Conservation (phyloP, 2,888 invertebrate species). For the Amiota mariae region DNA sequence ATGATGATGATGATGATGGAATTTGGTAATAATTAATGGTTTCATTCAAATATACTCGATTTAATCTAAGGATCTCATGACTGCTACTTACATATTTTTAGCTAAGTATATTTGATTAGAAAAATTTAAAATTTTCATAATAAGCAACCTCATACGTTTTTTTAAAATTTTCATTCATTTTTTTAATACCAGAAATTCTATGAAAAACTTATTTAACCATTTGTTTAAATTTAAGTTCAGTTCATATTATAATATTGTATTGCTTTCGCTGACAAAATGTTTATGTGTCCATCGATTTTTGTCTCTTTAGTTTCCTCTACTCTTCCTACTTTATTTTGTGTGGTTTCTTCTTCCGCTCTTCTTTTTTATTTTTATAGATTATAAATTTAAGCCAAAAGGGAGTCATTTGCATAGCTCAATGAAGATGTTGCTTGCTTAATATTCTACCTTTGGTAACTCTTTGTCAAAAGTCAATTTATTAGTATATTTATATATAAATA, state of each 20-base stretch:
- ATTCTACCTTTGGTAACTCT: slow-evolving; percentile 5
- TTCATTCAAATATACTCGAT: no score
- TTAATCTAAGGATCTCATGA: no score
- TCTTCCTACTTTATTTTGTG: not conserved
- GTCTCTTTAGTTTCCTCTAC: not conserved
- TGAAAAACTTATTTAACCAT: no score
- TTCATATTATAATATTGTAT: not conserved
- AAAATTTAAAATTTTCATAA: no score
- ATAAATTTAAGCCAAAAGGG: slow-evolving; percentile 21
- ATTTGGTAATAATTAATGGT: no score
- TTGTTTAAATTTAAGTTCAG: no score
- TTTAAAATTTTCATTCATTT: no score
- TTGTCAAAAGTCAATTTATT: slow-evolving; percentile 23
- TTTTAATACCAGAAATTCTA: no score
- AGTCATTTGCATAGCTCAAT: slow-evolving; percentile 16
- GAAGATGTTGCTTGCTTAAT: not conserved
- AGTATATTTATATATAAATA: not conserved
- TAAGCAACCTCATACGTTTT: no score
- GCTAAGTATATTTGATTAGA: no score
- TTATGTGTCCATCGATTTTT: slow-evolving; percentile 25
- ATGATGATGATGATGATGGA: no score
- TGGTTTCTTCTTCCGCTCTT: not conserved
- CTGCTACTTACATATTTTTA: no score
- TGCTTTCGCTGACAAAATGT: slow-evolving; percentile 10
- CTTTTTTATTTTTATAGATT: not conserved